phyloP scores from a whole-genome alignment of 2,113 vertebrate genomes.

The Zosterops hypoxanthus region DNA sequence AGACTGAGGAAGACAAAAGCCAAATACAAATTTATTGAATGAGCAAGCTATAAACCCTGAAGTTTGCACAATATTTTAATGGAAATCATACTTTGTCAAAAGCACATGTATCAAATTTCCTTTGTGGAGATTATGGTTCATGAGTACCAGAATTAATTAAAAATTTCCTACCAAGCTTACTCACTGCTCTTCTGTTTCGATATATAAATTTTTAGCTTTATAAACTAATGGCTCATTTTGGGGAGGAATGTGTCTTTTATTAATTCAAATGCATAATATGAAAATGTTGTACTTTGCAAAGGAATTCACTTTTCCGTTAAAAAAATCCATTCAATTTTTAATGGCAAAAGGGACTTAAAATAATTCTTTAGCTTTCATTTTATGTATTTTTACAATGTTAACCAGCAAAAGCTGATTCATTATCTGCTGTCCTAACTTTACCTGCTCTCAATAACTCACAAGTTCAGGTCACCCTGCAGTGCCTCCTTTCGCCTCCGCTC shows the following conservation, averaged over 20 bases:
- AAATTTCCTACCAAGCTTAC: neutral
- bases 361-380: neutral
- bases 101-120: neutral
- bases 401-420: conserved; percentile 10
- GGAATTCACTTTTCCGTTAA: neutral
- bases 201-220: neutral
- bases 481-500: conserved; percentile 69
- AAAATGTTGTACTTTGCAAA: neutral
- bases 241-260: neutral
- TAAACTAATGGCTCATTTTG: neutral
- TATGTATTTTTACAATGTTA: conserved; percentile 7
- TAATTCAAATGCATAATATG: neutral
- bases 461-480: conserved; percentile 67
- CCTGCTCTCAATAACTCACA: conserved; percentile 63
- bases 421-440: conserved; percentile 37
- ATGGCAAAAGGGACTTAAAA: neutral
- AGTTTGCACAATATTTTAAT: conserved; percentile 28
- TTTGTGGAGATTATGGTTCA: neutral
- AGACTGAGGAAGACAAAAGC: conserved; percentile 3
- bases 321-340: neutral
- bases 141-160: neutral
- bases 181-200: neutral
- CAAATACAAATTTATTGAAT: conserved; percentile 60
- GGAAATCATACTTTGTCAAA: conserved; percentile 14
- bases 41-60: conserved; percentile 3